phyloP scores from a whole-genome alignment of 2,888 invertebrate genomes.

The Plagodis pulveraria region DNA sequence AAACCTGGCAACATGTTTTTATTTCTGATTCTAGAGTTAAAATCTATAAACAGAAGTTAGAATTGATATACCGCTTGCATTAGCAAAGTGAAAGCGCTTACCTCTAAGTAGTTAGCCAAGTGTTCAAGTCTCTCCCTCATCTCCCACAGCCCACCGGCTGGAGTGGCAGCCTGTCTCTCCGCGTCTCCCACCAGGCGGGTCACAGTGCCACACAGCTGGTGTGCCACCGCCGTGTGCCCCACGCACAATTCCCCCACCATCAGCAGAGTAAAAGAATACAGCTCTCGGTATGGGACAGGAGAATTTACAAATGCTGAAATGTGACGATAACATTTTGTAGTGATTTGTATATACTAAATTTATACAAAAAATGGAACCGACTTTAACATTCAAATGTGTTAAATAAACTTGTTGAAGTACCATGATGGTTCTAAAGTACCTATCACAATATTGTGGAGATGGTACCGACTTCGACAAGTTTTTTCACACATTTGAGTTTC shows the following conservation, averaged over 20 bases:
- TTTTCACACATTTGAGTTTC: too few species aligned
- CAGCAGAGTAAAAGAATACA: constrained; percentile 58
- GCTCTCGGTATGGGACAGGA: constrained; percentile 72
- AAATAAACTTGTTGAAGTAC: too few species aligned
- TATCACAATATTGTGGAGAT: too few species aligned
- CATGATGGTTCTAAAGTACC: too few species aligned
- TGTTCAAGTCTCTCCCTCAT: constrained; percentile 66
- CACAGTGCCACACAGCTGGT: constrained; percentile 34
- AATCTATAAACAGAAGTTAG: too few species aligned
- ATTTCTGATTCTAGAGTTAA: too few species aligned
- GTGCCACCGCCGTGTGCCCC: constrained; percentile 35
- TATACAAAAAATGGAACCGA: too few species aligned
- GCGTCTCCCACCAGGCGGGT: constrained; percentile 10
- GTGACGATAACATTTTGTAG: background rate
- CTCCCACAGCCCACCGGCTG: constrained; percentile 4
- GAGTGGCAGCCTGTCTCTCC: background rate
- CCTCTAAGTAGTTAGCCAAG: constrained; percentile 87
- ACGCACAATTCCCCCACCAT: constrained; percentile 57
- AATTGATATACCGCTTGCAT: too few species aligned
- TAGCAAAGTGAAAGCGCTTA: constrained; percentile 46
- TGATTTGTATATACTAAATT: background rate
- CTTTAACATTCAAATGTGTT: too few species aligned
- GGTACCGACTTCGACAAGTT: too few species aligned
- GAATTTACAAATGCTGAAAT: constrained; percentile 68
- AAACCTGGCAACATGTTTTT: too few species aligned